Evolutionary conservation across 2,113 vertebrate species (phyloP).

Genomic region (Salvelinus fontinalis): DNA sequence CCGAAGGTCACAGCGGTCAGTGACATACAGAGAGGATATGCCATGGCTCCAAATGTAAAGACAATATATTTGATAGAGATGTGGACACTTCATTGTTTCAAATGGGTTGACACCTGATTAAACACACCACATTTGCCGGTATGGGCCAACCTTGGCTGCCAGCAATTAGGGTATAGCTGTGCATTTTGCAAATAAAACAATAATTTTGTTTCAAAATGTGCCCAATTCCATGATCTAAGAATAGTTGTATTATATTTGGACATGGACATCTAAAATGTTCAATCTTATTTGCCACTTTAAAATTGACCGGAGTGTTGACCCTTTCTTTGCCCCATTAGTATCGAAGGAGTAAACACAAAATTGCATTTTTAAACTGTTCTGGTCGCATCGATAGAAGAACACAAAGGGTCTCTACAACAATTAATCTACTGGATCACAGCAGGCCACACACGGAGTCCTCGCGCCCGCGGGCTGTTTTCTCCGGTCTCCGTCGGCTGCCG

Average conservation of each 20-base stretch:
- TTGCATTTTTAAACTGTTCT: constrained; percentile 69
- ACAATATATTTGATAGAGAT: background rate
- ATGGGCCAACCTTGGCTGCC: no score
- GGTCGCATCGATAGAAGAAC: constrained; percentile 58
- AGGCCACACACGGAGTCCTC: constrained; percentile 85
- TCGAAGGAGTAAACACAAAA: constrained; percentile 60
- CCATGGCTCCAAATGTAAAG: no score
- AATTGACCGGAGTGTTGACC: constrained; percentile 1
- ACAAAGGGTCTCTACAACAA: constrained; percentile 70
- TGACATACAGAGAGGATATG: no score
- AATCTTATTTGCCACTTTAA: background rate
- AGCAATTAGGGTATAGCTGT: background rate
- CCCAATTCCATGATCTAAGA: background rate
- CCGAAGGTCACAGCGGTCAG: no score
- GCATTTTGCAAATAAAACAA: background rate
- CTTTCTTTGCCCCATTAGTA: constrained; percentile 36
- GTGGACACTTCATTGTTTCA: background rate
- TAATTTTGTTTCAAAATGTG: background rate
- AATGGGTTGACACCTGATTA: background rate
- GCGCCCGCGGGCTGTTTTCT: constrained; percentile 85
- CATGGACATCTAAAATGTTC: background rate
- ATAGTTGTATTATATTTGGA: background rate
- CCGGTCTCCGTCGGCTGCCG: constrained; percentile 75
- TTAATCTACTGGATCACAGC: constrained; percentile 72
- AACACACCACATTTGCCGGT: background rate